These are phyloP conservation scores for Dasyprocta punctata DNA, from an alignment of 2,113 vertebrate species.

Conservation along the genomic window DNA sequence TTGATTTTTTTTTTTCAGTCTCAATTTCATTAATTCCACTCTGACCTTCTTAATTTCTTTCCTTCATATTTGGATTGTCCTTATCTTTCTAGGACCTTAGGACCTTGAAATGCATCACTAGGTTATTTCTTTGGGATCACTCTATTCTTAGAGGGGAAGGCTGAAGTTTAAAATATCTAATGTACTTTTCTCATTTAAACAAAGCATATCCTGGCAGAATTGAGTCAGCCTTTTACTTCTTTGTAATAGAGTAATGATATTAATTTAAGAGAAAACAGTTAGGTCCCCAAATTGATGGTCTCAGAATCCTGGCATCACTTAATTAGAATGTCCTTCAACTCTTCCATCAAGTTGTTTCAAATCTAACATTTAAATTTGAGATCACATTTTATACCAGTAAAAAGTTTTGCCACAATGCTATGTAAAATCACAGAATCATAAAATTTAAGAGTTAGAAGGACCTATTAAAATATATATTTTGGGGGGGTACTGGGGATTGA, in stretches of 20 bases:
- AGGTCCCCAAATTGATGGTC: background rate
- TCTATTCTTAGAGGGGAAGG: background rate
- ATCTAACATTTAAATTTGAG: slow-evolving; percentile 17
- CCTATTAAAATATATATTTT: slow-evolving; percentile 15
- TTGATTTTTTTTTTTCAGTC: background rate
- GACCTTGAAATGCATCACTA: background rate
- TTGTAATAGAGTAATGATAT: slow-evolving; percentile 24
- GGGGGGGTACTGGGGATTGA: too few species aligned
- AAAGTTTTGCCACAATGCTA: background rate
- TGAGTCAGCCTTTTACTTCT: slow-evolving; percentile 37
- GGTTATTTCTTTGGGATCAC: background rate
- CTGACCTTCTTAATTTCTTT: background rate
- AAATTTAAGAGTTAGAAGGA: slow-evolving; percentile 16
- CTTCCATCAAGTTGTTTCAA: slow-evolving; percentile 41
- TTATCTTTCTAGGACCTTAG: background rate
- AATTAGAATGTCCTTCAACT: slow-evolving; percentile 18
- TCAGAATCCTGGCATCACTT: background rate
- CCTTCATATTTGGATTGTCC: background rate
- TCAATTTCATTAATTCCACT: background rate
- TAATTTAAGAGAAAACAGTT: background rate
- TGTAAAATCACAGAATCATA: slow-evolving; percentile 47
- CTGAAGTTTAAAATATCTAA: slow-evolving; percentile 56
- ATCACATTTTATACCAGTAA: slow-evolving; percentile 34
- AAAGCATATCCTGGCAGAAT: slow-evolving; percentile 3
- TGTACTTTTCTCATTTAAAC: background rate